These are phyloP conservation scores for Sparus aurata DNA, from an alignment of 2,797 vertebrate species.

Conservation along the genomic window DNA sequence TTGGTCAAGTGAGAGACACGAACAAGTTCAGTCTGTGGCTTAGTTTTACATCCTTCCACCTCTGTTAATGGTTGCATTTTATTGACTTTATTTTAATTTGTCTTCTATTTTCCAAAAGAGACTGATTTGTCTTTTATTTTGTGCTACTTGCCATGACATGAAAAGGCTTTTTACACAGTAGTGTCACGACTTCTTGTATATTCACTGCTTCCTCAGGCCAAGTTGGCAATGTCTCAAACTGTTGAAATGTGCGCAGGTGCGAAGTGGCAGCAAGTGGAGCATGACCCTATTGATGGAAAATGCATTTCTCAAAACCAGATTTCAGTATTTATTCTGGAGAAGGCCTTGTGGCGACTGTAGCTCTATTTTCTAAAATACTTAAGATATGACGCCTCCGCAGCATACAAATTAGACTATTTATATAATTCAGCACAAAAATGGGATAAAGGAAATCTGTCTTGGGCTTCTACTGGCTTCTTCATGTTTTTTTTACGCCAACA, in stretches of 20 bases:
- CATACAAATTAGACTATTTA: not conserved
- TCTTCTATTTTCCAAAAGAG: not conserved
- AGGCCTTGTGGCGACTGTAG: not conserved
- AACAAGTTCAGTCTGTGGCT: not conserved
- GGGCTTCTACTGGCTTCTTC: not conserved
- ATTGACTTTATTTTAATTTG: not conserved
- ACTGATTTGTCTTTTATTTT: not conserved
- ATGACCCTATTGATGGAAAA: not conserved
- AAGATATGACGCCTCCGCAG: not conserved
- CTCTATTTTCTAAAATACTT: not conserved
- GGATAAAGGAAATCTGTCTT: not conserved
- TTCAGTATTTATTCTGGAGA: not conserved
- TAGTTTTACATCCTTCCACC: constrained; percentile 3
- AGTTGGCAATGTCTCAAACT: not conserved
- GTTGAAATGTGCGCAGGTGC: not conserved
- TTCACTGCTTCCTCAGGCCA: not conserved
- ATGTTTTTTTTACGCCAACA: not conserved
- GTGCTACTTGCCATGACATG: not conserved
- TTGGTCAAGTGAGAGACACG: not conserved
- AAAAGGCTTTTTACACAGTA: not conserved
- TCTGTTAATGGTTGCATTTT: not conserved
- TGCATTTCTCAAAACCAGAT: not conserved
- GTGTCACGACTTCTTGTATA: not conserved
- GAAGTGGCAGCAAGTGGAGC: not conserved
- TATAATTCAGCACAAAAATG: not conserved